phyloP scores from a whole-genome alignment of 1,140 invertebrate genomes.

The Calliphora vicina region DNA sequence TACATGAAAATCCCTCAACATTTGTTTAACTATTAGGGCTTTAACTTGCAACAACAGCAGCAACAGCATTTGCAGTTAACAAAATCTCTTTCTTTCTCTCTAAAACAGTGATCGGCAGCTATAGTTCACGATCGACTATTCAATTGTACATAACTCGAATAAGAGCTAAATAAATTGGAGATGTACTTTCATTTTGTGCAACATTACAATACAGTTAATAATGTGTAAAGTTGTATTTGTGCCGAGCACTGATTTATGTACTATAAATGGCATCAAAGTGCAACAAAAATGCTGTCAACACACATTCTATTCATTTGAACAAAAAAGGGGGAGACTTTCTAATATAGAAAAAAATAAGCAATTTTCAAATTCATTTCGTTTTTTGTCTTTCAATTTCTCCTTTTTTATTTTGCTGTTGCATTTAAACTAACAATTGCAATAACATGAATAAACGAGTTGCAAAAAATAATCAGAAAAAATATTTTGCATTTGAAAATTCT shows the following conservation, averaged over 20 bases:
- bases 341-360: background rate
- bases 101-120: no score
- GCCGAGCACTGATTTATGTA: no score
- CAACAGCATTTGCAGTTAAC: background rate
- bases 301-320: background rate
- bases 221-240: no score
- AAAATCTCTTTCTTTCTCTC: background rate
- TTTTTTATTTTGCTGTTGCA: background rate
- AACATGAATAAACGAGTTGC: constrained; percentile 16
- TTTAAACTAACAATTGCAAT: constrained; percentile 17
- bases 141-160: no score
- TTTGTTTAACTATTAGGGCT: constrained; percentile 24
- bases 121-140: no score
- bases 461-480: background rate
- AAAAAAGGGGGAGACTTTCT: background rate
- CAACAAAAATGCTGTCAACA: constrained; percentile 35
- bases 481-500: background rate
- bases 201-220: no score
- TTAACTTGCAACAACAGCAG: background rate
- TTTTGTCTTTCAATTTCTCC: background rate
- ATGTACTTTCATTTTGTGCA: no score
- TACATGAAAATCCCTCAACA: constrained; percentile 26
- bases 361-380: constrained; percentile 8
- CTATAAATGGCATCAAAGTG: constrained; percentile 29
- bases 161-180: no score